Base-by-base conservation (phyloP, 1,140 invertebrate species). In the Drosophila oshimai region DNA sequence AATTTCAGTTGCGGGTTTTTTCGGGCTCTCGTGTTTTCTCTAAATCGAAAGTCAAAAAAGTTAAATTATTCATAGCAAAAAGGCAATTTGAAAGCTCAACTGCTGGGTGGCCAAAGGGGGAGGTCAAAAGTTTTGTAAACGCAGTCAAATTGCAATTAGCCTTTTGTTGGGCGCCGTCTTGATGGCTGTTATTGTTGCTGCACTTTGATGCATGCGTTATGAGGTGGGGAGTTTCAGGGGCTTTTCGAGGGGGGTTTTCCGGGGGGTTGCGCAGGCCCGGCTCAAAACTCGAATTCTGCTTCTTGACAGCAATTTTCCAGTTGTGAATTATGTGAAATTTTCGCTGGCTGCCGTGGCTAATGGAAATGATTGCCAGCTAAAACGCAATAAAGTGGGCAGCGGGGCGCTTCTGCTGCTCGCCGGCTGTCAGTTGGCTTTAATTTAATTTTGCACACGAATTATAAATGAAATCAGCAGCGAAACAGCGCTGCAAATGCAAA, bases 361-460 rank as follows among this genome's bases (percentile, higher is more conserved):
- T 86, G 81, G 81, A 87, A 87, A 86, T 86, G 81, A 86, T 86
- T 86, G 81, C 81, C 81, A 81, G 80, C 81, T 77, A 87, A 86
- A 87, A 87, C 76, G 80, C 81, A 86, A 87, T 74, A 53, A 65
- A 33, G 34, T 24, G 72, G 29, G 37, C 34, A 34, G 18, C 13
- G 71, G 44, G 54, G 36, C 41, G 10, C 17, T 0, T 10, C 41
- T 44, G 41, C 9, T 12, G 12, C 17, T 44, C 10, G 36, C 10
- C 28, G 61, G 53, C 79, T 87, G 81, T 86, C 81, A 86, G 81
- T 81, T 86, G 81, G 81, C 76, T 87, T 86, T 86, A 86, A 86
- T 86, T 86, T 87, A 86, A 86, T 86, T 86, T 87, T 86, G 81
- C 81, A 86, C 81, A 86, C 81, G 77, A 87, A 87, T 88, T 87